These are phyloP conservation scores for Lemur catta DNA, from an alignment of 2,797 vertebrate genomes.

Conservation along the genomic window DNA sequence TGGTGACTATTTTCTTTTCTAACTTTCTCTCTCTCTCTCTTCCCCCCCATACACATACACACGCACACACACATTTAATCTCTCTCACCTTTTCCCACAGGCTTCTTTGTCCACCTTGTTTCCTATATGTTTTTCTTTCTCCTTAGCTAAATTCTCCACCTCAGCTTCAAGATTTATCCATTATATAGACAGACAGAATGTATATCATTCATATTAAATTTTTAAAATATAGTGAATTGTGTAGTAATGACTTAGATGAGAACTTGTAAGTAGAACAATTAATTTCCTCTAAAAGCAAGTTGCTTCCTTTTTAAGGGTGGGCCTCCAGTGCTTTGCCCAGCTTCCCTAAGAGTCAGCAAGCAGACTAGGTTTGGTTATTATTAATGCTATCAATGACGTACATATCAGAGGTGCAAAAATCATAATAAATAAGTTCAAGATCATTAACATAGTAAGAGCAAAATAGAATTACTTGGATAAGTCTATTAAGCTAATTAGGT, in stretches of 20 bases:
- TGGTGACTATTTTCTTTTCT: background rate
- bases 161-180: background rate
- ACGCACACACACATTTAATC: background rate
- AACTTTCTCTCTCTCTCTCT: background rate
- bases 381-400: background rate
- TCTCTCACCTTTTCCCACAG: background rate
- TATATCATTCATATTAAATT: background rate
- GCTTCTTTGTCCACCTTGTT: background rate
- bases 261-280: background rate
- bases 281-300: background rate
- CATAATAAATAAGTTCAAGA: constrained; percentile 18
- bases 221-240: background rate
- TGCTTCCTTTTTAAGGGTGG: background rate
- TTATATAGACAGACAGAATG: background rate
- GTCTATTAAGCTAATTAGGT: background rate
- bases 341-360: background rate
- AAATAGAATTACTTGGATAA: constrained; percentile 16
- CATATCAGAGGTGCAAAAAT: background rate
- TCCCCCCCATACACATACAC: background rate
- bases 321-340: background rate
- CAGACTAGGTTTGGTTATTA: background rate
- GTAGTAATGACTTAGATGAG: background rate
- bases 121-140: background rate
- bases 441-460: constrained; percentile 20
- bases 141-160: background rate